Evolutionary conservation across 1,140 invertebrate species (phyloP).

Genomic region (Drosophila melanogaster): Release_6_plus_ISO1_MT NT_037436.4:4159501-4160000

Average conservation of each 20-base stretch:
- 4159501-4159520: slow-evolving; percentile 29
- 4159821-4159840: slow-evolving; percentile 15
- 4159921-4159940: background rate
- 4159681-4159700: slow-evolving; percentile 22
- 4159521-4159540: slow-evolving; percentile 52
- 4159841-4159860: slow-evolving; percentile 10
- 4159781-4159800: slow-evolving; percentile 41
- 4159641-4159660: slow-evolving; percentile 46
- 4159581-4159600: slow-evolving; percentile 18
- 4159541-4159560: slow-evolving; percentile 62
- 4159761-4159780: slow-evolving; percentile 36
- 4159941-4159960: background rate
- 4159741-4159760: slow-evolving; percentile 19
- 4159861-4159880: slow-evolving; percentile 8
- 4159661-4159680: slow-evolving; percentile 15
- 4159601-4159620: slow-evolving; percentile 36
- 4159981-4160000: too few species aligned
- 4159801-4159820: slow-evolving; percentile 61
- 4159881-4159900: background rate
- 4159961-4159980: too few species aligned
- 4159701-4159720: slow-evolving; percentile 34
- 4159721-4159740: slow-evolving; percentile 37
- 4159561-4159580: slow-evolving; percentile 52
- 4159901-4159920: slow-evolving; percentile 1
- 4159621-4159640: slow-evolving; percentile 48